These are phyloP conservation scores for Agrilus mali DNA, from an alignment of 2,888 invertebrate genomes.

Conservation along the genomic window DNA sequence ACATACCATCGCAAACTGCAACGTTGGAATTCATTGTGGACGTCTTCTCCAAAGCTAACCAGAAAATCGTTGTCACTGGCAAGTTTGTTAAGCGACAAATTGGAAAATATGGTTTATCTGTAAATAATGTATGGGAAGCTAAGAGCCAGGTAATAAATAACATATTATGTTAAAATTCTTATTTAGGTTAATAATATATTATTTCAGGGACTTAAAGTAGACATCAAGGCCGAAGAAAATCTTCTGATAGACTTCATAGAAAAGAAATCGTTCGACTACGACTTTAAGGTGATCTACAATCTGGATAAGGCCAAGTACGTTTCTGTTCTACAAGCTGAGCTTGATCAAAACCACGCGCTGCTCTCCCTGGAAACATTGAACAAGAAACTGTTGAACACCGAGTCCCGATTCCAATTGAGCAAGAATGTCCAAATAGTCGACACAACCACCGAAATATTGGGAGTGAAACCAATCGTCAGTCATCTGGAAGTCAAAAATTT, in stretches of 20 bases:
- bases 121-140: constrained; percentile 30
- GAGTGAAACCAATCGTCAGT: constrained; percentile 37
- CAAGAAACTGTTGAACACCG: constrained; percentile 40
- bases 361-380: constrained; percentile 30
- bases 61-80: constrained; percentile 37
- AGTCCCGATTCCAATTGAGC: constrained; percentile 35
- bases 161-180: background rate
- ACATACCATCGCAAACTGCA: constrained; percentile 28
- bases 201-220: constrained; percentile 22
- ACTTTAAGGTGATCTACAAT: constrained; percentile 11
- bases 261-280: constrained; percentile 13
- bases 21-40: constrained; percentile 40
- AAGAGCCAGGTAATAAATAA: constrained; percentile 35
- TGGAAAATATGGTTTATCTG: constrained; percentile 30
- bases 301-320: constrained; percentile 21
- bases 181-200: background rate
- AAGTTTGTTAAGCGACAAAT: constrained; percentile 17
- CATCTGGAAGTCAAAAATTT: constrained; percentile 42
- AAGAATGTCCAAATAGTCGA: constrained; percentile 39
- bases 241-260: constrained; percentile 11
- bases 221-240: constrained; percentile 18
- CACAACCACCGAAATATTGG: constrained; percentile 37
- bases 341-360: constrained; percentile 20
- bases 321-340: constrained; percentile 14
- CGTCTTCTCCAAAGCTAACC: constrained; percentile 44